These are phyloP conservation scores for Chrysolina oricalcia DNA, from an alignment of 2,888 invertebrate species.

Conservation along the genomic window DNA sequence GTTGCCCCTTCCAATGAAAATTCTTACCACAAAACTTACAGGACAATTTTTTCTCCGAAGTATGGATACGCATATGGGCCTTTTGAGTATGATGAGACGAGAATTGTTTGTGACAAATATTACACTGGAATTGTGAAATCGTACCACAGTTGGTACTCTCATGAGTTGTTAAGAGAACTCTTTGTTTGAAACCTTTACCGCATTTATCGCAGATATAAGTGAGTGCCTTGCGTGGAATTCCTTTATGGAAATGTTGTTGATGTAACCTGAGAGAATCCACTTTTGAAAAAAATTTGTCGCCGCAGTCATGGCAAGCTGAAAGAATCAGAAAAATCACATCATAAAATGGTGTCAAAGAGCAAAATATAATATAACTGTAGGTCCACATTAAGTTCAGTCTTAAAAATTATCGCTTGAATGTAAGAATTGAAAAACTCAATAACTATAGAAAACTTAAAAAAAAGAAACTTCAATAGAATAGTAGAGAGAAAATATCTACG, in stretches of 20 bases:
- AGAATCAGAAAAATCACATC: constrained; percentile 27
- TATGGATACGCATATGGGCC: constrained; percentile 72
- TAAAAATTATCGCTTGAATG: too few species aligned
- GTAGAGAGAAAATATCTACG: too few species aligned
- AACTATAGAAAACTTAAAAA: too few species aligned
- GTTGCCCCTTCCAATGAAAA: constrained; percentile 68
- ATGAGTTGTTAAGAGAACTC: constrained; percentile 70
- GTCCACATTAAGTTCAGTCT: too few species aligned
- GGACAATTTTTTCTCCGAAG: constrained; percentile 61
- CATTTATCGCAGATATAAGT: constrained; percentile 65
- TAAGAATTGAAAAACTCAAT: too few species aligned
- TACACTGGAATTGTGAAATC: constrained; percentile 60
- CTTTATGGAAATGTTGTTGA: constrained; percentile 64
- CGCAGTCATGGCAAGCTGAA: constrained; percentile 70
- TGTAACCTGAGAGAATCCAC: constrained; percentile 71
- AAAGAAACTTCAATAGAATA: too few species aligned
- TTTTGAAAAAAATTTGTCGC: constrained; percentile 71
- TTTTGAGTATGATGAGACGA: constrained; percentile 71
- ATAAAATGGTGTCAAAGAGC: too few species aligned
- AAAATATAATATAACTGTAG: too few species aligned
- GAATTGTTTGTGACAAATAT: constrained; percentile 70
- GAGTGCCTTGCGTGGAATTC: constrained; percentile 59
- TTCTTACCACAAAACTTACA: constrained; percentile 68
- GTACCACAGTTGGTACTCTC: constrained; percentile 71
- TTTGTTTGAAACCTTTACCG: constrained; percentile 66